Conservation (phyloP, 2,113 vertebrate species). For the Muntiacus muntjak region DNA sequence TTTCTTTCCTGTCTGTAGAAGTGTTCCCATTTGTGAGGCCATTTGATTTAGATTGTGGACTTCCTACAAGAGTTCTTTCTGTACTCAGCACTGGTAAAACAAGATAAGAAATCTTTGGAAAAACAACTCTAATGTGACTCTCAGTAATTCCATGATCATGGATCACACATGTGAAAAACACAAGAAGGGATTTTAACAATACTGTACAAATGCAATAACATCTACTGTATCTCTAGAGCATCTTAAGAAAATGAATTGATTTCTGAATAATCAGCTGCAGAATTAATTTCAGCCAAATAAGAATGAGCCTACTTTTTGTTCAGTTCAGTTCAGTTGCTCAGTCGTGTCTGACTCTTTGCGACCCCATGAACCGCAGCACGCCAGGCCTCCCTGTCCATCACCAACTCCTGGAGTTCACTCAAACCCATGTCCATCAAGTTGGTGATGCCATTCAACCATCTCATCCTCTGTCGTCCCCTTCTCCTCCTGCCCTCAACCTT, state of each 20-base stretch:
- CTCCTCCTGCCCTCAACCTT: too few relatives aligned
- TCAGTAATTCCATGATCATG: neutral
- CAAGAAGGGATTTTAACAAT: neutral
- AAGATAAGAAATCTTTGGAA: neutral
- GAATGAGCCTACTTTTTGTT: neutral
- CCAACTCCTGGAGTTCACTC: too few relatives aligned
- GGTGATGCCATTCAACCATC: too few relatives aligned
- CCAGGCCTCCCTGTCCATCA: too few relatives aligned
- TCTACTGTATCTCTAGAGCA: neutral
- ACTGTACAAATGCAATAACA: neutral
- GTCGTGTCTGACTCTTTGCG: too few relatives aligned
- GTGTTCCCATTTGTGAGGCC: neutral
- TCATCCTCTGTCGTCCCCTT: too few relatives aligned
- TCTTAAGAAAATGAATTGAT: neutral
- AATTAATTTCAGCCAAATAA: neutral
- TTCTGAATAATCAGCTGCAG: neutral
- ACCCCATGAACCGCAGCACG: too few relatives aligned
- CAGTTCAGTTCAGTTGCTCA: too few relatives aligned
- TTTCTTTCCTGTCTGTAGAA: neutral
- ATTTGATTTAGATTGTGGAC: neutral
- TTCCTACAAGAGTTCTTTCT: neutral
- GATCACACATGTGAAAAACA: neutral
- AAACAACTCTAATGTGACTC: neutral
- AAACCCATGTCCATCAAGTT: too few relatives aligned
- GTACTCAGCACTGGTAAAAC: neutral